Evolutionary conservation across 2,113 vertebrate species (phyloP).

Genomic region (Laterallus jamaicensis): DNA sequence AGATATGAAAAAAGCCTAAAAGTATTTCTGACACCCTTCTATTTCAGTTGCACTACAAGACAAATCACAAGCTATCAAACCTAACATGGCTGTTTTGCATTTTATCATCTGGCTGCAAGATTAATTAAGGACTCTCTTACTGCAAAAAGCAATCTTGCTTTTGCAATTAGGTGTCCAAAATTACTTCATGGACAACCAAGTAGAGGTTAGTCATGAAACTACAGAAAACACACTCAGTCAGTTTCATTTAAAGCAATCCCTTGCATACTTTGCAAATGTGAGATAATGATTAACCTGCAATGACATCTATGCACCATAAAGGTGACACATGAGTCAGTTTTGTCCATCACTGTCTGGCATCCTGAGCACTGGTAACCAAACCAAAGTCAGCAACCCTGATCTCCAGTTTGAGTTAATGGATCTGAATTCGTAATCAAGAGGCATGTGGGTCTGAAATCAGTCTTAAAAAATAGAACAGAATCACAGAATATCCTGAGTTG

Average conservation of each 20-base stretch:
- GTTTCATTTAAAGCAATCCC: neutral
- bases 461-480: neutral
- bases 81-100: neutral
- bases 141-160: neutral
- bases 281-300: neutral
- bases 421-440: neutral
- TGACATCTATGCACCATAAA: neutral
- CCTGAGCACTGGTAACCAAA: neutral
- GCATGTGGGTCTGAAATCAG: neutral
- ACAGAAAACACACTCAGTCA: neutral
- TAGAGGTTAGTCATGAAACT: neutral
- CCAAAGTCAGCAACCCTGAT: neutral
- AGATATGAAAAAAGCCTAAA: neutral
- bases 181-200: neutral
- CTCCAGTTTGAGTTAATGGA: too few relatives aligned
- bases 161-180: neutral
- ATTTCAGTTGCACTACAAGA: neutral
- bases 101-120: neutral
- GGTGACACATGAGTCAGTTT: neutral
- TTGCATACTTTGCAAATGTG: neutral
- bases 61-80: neutral
- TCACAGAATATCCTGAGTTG: too few relatives aligned
- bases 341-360: neutral
- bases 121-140: rapidly evolving
- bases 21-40: neutral